Evolutionary conservation across 1,140 invertebrate genomes (phyloP).

Genomic region (Drosophila pachea): DNA sequence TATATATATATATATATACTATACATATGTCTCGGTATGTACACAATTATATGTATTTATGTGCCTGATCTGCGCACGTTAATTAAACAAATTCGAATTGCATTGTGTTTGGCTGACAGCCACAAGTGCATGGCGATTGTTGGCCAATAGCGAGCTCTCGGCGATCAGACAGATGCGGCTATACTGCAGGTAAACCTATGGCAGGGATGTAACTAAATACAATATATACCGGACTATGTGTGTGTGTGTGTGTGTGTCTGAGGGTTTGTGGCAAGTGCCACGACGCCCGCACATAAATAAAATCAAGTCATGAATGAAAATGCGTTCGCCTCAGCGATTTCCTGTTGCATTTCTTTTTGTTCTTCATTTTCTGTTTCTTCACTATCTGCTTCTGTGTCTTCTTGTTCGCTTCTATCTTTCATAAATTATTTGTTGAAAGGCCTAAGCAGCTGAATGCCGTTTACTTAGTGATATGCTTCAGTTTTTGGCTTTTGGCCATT

Average conservation of each 20-base stretch:
- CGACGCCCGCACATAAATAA: slow-evolving; percentile 58
- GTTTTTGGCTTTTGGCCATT: too few relatives aligned
- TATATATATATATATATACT: slow-evolving; percentile 7
- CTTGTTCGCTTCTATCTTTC: slow-evolving; percentile 11
- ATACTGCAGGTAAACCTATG: not conserved
- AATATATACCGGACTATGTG: slow-evolving; percentile 1
- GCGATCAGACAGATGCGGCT: slow-evolving; percentile 11
- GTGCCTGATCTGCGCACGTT: slow-evolving; percentile 53
- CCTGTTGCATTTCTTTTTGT: slow-evolving; percentile 47
- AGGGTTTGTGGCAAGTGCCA: not conserved
- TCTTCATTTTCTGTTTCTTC: slow-evolving; percentile 4
- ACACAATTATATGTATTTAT: not conserved
- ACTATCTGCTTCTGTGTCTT: not conserved
- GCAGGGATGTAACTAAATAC: slow-evolving; percentile 1
- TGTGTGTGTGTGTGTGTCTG: not conserved
- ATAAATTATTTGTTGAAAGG: slow-evolving; percentile 40
- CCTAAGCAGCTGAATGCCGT: too few relatives aligned
- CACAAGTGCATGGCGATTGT: slow-evolving; percentile 65
- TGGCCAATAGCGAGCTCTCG: slow-evolving; percentile 52
- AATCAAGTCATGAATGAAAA: slow-evolving; percentile 75
- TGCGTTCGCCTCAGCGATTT: slow-evolving; percentile 73
- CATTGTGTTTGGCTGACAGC: slow-evolving; percentile 75
- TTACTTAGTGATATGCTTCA: too few relatives aligned
- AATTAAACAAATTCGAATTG: slow-evolving; percentile 69
- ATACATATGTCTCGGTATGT: not conserved